phyloP scores from a whole-genome alignment of 2,797 vertebrate genomes.

The Clarias laeviceps region DNA sequence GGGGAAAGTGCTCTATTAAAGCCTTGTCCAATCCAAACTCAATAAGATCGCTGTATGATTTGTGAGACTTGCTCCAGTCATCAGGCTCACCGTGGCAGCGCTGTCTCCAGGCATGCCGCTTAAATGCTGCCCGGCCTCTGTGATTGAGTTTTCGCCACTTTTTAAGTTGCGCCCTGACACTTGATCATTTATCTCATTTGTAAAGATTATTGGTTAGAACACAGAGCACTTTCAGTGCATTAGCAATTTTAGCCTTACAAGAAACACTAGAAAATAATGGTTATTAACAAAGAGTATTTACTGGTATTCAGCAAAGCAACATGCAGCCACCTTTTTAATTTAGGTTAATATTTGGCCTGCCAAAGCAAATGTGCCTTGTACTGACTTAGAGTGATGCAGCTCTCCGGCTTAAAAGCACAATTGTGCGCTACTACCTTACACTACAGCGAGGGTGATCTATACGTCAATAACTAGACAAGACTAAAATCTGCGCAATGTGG shows the following conservation, averaged over 20 bases:
- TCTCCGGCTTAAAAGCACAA: constrained; percentile 71
- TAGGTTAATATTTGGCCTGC: constrained; percentile 61
- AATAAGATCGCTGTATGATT: constrained; percentile 89
- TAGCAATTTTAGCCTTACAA: constrained; percentile 73
- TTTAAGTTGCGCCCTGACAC: constrained; percentile 95
- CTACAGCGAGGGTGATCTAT: constrained; percentile 78
- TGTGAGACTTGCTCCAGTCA: constrained; percentile 79
- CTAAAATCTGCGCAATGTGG: constrained; percentile 86
- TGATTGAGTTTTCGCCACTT: constrained; percentile 98
- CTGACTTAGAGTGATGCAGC: constrained; percentile 65
- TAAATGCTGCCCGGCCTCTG: constrained; percentile 89
- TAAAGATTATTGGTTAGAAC: constrained; percentile 93
- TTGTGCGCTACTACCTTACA: constrained; percentile 77
- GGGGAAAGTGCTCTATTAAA: constrained; percentile 82
- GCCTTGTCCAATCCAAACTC: constrained; percentile 88
- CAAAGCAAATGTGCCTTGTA: constrained; percentile 62
- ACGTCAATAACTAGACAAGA: constrained; percentile 83
- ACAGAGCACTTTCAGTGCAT: constrained; percentile 76
- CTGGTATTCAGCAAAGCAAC: constrained; percentile 58
- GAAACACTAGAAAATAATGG: constrained; percentile 69
- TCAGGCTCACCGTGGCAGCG: constrained; percentile 68
- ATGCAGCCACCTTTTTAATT: constrained; percentile 61
- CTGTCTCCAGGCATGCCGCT: constrained; percentile 83
- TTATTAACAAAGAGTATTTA: constrained; percentile 61
- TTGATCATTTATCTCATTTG: constrained; percentile 95